These are phyloP conservation scores for Ginglymostoma cirratum DNA, from an alignment of 2,113 vertebrate genomes.

Conservation along the genomic window DNA sequence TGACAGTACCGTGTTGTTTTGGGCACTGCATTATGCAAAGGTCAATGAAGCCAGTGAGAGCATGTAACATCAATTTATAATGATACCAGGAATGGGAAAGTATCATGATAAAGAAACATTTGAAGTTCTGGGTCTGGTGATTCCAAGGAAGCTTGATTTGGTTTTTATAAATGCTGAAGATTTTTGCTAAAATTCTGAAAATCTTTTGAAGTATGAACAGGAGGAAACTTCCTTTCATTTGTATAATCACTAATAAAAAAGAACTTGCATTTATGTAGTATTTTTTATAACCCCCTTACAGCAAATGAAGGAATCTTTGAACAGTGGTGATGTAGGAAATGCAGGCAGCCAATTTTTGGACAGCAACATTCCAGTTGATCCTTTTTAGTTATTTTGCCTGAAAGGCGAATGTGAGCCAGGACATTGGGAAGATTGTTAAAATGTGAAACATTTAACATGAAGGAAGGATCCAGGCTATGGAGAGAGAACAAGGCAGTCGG, in stretches of 20 bases:
- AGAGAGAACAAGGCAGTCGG: background rate
- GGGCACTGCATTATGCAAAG: background rate
- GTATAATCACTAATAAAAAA: too few species aligned
- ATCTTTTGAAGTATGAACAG: background rate
- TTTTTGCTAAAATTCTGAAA: background rate
- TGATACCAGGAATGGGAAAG: background rate
- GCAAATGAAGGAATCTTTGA: background rate
- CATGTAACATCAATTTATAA: background rate
- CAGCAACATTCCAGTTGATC: background rate
- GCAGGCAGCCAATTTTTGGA: background rate
- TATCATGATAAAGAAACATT: background rate
- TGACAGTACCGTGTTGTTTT: background rate
- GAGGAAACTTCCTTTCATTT: background rate
- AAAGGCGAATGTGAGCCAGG: background rate
- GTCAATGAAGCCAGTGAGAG: background rate
- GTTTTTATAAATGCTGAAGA: background rate
- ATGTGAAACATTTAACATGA: background rate
- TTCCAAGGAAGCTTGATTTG: background rate
- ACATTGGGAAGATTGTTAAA: background rate
- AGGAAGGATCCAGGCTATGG: background rate
- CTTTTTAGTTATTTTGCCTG: background rate
- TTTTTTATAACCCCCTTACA: background rate
- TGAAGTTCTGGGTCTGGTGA: too few species aligned
- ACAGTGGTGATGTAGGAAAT: background rate
- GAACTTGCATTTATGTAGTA: background rate